Evolutionary conservation across 2,113 vertebrate species (phyloP), one percentile per base, ranked within the genome.

Genomic region (Phycodurus eques): DNA sequence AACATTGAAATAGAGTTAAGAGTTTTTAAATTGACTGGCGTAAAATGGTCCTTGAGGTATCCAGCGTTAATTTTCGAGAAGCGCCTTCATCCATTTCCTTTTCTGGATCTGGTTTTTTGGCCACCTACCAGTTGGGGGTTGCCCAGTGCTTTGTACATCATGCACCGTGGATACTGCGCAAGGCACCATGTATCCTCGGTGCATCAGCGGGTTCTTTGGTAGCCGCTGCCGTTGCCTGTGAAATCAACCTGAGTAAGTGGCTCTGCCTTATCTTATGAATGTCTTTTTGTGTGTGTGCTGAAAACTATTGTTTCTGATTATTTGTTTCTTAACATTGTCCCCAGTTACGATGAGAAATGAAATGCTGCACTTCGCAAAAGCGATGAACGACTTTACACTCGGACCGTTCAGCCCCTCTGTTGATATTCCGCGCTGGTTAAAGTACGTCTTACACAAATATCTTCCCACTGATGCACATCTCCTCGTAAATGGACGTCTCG

Each of bases 401-500:
- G 95, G 95, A 1, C 94, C 94, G 0, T 74, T 97, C 0, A 91
- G 92, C 2, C 94, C 94, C 0, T 92, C 89, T 19, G 90, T 93
- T 75, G 93, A 92, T 77, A 57, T 95, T 81, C 80, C 94, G 43
- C 84, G 79, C 0, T 92, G 88, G 46, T 79, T 98, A 68, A 89
- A 88, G 75, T 1, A 14, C 0, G 51, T 93, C n/a, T 54, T 98
- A 53, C 79, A 88, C 62, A 68, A 15, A 20, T 69, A 88, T 54
- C 84, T 98, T 4, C 94, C 95, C 0, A 83, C 93, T 13, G 88
- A 98, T 56, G 94, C 95, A 0, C 94, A 97, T 85, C 87, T 87
- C 73, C 27, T 90, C 68, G 91, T 95, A 51, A 93, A 74, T 0
- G 95, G 95, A 0, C 81, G 92, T 74, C 94, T 98, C 9, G 89